Evolutionary conservation across 2,888 invertebrate genomes (phyloP), one percentile per base, ranked within the genome.

Genomic region (Julus scandinavius): DNA sequence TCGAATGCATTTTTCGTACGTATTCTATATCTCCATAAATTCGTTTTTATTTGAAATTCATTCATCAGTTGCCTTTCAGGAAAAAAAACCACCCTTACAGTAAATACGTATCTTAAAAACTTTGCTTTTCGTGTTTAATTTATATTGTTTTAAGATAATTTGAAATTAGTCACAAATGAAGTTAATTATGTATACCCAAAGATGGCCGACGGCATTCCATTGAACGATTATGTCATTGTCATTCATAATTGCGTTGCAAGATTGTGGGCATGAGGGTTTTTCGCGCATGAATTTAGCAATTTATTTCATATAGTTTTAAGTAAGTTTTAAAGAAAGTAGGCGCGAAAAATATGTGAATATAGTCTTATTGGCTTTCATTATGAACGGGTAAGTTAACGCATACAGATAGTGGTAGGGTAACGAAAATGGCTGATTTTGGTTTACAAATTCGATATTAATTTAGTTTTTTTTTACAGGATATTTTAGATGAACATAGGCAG

Each of bases 401-500:
- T 45, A 45, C n/a, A 29, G 7, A 4, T 7, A 11, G 20, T 29
- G 20, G 11, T 11, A 15, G 80, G 0, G 15, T 40, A 9, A 72
- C 1, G 1, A 20, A 40, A 29, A 13, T 40, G 29, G 45, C 7
- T 7, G 45, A 29, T 13, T 72, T 72, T 29, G 63, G 9, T 13
- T 29, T 38, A 80, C 38, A 29, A 2, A 80, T 80, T 40, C 15
- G 38, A 80, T 29, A 17, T n/a, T n/a, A n/a, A 9, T 29, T 45
- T 20, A 2, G 58, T 58, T 0, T 17, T 29, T 87, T 54, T 11
- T 29, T 91, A 29, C 93, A 97, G 96, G 98, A 98, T 92, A 96
- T 98, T 89, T 94, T 98, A 90, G 98, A 98, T 91, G 98, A 98
- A 91, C 97, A 97, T 92, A 95, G 96, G 89, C 96, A 97, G 88